Conservation (phyloP, 2,888 invertebrate species). For the Megaustenia siamemsis region DNA sequence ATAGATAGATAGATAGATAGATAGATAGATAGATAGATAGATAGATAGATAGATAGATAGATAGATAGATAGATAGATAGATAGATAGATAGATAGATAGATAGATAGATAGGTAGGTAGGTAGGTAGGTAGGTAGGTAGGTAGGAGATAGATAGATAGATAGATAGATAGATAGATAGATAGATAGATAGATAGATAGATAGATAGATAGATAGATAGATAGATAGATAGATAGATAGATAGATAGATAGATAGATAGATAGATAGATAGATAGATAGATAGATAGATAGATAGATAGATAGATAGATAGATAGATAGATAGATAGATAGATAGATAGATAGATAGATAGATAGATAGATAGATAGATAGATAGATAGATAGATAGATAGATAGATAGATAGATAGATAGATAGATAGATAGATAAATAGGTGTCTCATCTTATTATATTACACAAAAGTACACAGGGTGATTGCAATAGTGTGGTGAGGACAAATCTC, state of each 20-base stretch:
- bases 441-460: too few species aligned
- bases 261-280: slow-evolving; percentile 23
- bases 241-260: slow-evolving; percentile 13
- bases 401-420: slow-evolving; percentile 4
- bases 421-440: background rate
- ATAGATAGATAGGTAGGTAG: background rate
- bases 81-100: background rate
- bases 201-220: background rate
- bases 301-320: slow-evolving; percentile 10
- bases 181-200: background rate
- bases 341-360: slow-evolving; percentile 9
- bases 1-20: background rate
- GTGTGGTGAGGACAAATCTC: too few species aligned
- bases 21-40: background rate
- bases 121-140: background rate
- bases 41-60: background rate
- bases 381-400: slow-evolving; percentile 9
- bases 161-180: background rate
- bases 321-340: slow-evolving; percentile 9
- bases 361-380: slow-evolving; percentile 9
- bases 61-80: background rate
- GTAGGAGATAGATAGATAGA: background rate
- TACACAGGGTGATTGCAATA: too few species aligned
- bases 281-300: slow-evolving; percentile 12
- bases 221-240: background rate